Base-by-base conservation (phyloP, 2,888 invertebrate species). In the Bembecia ichneumoniformis region DNA sequence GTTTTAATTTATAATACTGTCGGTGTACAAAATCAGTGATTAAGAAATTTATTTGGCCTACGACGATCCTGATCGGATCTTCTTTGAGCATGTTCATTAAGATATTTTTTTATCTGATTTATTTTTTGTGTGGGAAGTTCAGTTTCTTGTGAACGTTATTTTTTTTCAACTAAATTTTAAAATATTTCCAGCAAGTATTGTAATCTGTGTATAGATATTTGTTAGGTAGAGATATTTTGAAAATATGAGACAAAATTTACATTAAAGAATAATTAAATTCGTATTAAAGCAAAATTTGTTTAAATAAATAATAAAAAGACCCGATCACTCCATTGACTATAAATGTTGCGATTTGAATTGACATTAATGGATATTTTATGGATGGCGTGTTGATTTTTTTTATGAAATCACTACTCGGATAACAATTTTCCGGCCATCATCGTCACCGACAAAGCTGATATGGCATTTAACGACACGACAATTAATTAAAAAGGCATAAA, bases 401-500 rank as follows among this genome's bases (percentile, higher is more conserved):
- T 82, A 81, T 81, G 76, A 80, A 82, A 82, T 84, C 81, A 81
- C 79, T 77, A 75, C 72, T 70, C 66, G 69, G 73, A 75, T 76
- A 83, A 80, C 81, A 79, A 80, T 81, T 81, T 77, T 70, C 75
- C 73, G 72, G 66, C 73, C 75, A 77, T 81, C 78, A 73, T 71
- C 73, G 76, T 82, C 74, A 74, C 63, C 71, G 69, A 79, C 76
- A 77, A 76, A 74, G 77, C 77, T 83, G 83, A 84, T 84, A 82
- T 77, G 77, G 74, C 74, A 65, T 80, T 81, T 84, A 84, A 86
- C 78, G 82, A 72, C 75, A 71, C 61, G 72, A 82, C 84, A 87
- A 87, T 87, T 87, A 86, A 87, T 87, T 86, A 87, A 86, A 87
- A 86, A 82, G 71, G 69, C 73, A 82, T 87, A 86, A 87, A 87